phyloP scores from a whole-genome alignment of 2,113 vertebrate genomes.

The Ochotona princeps region DNA sequence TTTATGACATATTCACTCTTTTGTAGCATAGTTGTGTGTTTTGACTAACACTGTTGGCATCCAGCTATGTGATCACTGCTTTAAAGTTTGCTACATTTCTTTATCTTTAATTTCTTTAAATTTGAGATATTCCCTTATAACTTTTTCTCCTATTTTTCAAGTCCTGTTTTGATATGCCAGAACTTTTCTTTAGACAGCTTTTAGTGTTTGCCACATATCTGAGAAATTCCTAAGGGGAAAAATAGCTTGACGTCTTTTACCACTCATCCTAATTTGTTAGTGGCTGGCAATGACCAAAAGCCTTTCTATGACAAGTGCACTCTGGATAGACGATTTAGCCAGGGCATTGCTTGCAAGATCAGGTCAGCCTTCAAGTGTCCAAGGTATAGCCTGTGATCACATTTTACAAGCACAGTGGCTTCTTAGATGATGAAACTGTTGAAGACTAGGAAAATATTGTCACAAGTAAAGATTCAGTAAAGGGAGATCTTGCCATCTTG shows the following conservation, averaged over 20 bases:
- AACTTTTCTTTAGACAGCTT: neutral
- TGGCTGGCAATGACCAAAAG: neutral
- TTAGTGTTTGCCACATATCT: neutral
- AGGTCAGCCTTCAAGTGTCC: neutral
- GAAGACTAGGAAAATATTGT: neutral
- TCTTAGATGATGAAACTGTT: neutral
- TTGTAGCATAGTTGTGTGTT: neutral
- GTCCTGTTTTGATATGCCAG: neutral
- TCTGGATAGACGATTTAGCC: neutral
- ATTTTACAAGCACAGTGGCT: neutral
- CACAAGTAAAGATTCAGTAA: neutral
- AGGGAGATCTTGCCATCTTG: constrained; percentile 2
- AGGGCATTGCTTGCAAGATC: neutral
- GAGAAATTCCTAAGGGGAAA: neutral
- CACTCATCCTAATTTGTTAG: neutral
- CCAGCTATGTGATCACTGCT: neutral
- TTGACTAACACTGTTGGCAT: neutral
- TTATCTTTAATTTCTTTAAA: constrained; percentile 4
- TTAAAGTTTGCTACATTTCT: neutral
- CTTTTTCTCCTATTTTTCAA: constrained; percentile 23
- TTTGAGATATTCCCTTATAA: neutral
- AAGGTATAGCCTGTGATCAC: neutral
- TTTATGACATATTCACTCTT: neutral
- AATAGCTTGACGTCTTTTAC: neutral
- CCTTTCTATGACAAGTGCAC: neutral